Base-by-base conservation (phyloP, 30 jellyfish, hydroid and myxozoan species). In the Aurelia aurita complex sp. Pacific region DNA sequence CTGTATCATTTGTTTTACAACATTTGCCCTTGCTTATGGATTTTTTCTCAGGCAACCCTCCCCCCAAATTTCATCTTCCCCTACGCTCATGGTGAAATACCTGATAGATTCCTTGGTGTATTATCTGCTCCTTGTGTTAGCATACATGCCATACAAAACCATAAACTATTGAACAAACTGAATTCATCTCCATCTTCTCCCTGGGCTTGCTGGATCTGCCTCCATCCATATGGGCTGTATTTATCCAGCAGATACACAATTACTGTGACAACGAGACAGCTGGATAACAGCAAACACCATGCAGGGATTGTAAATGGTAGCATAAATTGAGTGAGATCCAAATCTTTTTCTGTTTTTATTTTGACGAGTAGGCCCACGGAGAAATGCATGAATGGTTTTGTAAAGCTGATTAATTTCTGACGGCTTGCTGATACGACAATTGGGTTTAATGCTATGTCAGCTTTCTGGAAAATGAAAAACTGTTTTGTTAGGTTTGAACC, bases 131-230 rank as follows among this genome's bases (percentile, higher is more conserved):
- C 91, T 50, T 82, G 91, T 69, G 91, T 72, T 74, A 82, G 18
- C 79, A 82, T 82, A 57, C 91, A 82, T 12, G 91, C 91, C 78
- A 70, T 38, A 23, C 91, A 82, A 61, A 82, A 82, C 91, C 91
- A 82, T 9, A 71, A 38, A 42, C 91, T 82, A 23, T 82, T 82
- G 69, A 82, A 82, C 68, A 82, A 34, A 42, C 82, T 82, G 78
- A 82, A 82, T 69, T 82, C 91, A 82, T 82, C 91, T 29, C 91
- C 91, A 0, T 82, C 85, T 34, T 82, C 91, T 82, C 91, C 91
- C 77, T 70, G 85, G 61, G 74, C 85, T 43, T 82, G 91, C 42
- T 82, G 91, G n/a, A 71, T 70, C 42, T 82, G 91, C 70, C 79
- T 59, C 91, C 91, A 82, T 55, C 91, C 91, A 82, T 82, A 82